Conservation (phyloP, 2,888 invertebrate genomes). For the Chydorus sphaericus region DNA sequence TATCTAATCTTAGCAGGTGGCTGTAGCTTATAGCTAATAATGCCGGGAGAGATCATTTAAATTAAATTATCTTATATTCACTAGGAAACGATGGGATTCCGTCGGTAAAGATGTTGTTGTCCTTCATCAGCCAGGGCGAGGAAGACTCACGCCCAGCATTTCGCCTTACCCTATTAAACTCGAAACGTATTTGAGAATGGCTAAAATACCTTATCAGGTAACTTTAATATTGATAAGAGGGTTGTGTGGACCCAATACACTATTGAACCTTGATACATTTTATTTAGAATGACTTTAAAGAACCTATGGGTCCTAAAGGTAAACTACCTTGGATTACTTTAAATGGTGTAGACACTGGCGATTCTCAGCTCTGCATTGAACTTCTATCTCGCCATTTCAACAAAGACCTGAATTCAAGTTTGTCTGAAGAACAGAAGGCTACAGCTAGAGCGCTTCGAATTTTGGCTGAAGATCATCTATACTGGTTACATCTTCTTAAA, state of each 20-base stretch:
- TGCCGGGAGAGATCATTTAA: no score
- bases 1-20: no score
- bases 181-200: constrained; percentile 30
- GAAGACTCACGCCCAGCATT: constrained; percentile 26
- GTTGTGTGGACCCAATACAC: no score
- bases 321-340: constrained; percentile 30
- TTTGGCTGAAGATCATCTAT: constrained; percentile 29
- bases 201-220: constrained; percentile 29
- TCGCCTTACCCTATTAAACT: constrained; percentile 31
- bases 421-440: constrained; percentile 24
- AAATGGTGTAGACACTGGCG: constrained; percentile 26
- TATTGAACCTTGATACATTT: not conserved
- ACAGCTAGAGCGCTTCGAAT: constrained; percentile 27
- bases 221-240: no score
- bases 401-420: constrained; percentile 23
- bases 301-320: constrained; percentile 27
- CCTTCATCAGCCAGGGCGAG: constrained; percentile 18
- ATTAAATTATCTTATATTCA: no score
- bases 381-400: constrained; percentile 25
- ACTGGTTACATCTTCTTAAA: constrained; percentile 25
- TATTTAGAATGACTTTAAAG: constrained; percentile 25
- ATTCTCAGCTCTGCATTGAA: constrained; percentile 30
- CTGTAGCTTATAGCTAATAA: no score
- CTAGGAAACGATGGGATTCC: not conserved
- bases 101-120: constrained; percentile 7